These are phyloP conservation scores for Premnoplex brunnescens DNA, from an alignment of 2,797 vertebrate species.

Conservation along the genomic window DNA sequence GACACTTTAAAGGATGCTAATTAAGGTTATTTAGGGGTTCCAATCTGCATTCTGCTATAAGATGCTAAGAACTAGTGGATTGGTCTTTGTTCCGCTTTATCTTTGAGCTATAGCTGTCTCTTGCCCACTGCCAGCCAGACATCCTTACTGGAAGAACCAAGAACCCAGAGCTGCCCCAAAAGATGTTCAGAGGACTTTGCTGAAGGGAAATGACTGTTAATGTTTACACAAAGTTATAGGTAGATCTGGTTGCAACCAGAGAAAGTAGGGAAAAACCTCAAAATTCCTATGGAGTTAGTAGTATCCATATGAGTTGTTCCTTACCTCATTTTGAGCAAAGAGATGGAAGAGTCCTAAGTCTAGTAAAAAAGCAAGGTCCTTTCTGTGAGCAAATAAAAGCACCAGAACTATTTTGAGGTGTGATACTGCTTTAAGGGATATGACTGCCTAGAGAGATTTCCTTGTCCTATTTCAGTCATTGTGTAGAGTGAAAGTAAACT, in stretches of 20 bases:
- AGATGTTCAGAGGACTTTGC: background rate
- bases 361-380: background rate
- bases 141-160: background rate
- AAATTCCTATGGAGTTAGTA: background rate
- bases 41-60: background rate
- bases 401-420: background rate
- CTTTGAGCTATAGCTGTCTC: background rate
- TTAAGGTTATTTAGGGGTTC: background rate
- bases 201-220: background rate
- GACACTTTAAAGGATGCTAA: background rate
- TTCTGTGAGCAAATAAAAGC: background rate
- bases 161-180: background rate
- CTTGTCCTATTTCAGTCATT: background rate
- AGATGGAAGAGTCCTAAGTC: background rate
- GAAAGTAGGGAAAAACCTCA: background rate
- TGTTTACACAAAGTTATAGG: background rate
- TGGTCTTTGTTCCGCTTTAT: background rate
- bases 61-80: background rate
- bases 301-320: background rate
- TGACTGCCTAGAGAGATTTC: background rate
- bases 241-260: background rate
- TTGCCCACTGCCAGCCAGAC: background rate
- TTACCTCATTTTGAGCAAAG: background rate
- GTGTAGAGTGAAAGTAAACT: background rate
- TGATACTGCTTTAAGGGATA: background rate